Conservation (phyloP, 2,113 vertebrate species). For the Datnioides undecimradiatus region DNA sequence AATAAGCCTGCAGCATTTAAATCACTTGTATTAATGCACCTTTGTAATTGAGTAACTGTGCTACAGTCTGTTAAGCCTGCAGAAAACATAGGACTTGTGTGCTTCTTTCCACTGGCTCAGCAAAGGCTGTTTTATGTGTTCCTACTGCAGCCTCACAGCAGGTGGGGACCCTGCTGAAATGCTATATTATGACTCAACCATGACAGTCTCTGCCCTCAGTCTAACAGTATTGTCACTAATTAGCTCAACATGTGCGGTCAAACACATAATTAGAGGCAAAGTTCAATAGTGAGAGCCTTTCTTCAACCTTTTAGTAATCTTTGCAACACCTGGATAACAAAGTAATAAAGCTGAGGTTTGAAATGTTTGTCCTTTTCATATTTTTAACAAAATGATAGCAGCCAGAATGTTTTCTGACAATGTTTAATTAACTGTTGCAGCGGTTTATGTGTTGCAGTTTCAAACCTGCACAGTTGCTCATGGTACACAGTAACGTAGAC, state of each 20-base stretch:
- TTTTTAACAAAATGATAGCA: background rate
- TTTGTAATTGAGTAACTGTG: background rate
- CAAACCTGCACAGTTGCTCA: background rate
- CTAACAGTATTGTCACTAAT: conserved; percentile 22
- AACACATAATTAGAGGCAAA: background rate
- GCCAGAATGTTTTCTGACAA: background rate
- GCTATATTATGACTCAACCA: conserved; percentile 24
- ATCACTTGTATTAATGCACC: background rate
- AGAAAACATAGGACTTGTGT: background rate
- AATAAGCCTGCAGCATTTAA: background rate
- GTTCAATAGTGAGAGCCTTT: background rate
- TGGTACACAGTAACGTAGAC: background rate
- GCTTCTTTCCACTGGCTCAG: conserved; percentile 27
- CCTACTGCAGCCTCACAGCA: conserved; percentile 19
- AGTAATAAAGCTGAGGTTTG: background rate
- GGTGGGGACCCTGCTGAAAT: conserved; percentile 27
- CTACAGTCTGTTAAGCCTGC: background rate
- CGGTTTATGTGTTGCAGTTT: background rate
- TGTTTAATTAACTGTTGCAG: background rate
- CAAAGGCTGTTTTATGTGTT: conserved; percentile 4
- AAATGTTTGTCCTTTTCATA: background rate
- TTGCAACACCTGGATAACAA: conserved; percentile 1
- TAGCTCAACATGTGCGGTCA: conserved; percentile 47
- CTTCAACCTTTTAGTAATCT: background rate
- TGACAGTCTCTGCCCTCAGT: conserved; percentile 32